These are phyloP conservation scores for Arctopsyche grandis DNA, from an alignment of 1,140 invertebrate genomes.

Conservation along the genomic window DNA sequence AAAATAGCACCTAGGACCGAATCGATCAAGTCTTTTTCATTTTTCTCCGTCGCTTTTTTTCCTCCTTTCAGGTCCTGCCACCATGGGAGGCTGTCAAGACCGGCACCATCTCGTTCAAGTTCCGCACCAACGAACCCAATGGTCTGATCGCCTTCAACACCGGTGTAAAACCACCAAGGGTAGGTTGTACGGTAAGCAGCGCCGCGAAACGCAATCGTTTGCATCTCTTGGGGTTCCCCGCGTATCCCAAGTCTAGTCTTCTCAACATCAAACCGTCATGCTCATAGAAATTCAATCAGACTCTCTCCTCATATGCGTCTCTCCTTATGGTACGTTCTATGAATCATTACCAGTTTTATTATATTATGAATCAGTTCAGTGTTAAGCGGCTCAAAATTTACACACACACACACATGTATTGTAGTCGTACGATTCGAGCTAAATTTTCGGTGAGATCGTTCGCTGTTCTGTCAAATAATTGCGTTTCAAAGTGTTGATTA, in stretches of 20 bases:
- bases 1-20: too few relatives aligned
- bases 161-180: conserved; percentile 78
- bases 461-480: conserved; percentile 31
- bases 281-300: too few relatives aligned
- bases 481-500: conserved; percentile 45
- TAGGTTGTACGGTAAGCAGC: conserved; percentile 71
- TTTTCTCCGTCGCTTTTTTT: background rate
- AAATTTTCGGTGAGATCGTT: background rate
- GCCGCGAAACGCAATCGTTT: conserved; percentile 56
- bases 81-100: conserved; percentile 88
- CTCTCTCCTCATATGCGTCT: too few relatives aligned
- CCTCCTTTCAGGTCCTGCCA: conserved; percentile 76
- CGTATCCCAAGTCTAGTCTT: conserved; percentile 51
- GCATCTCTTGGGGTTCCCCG: conserved; percentile 30
- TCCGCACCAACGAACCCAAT: conserved; percentile 93
- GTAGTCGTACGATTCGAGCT: background rate
- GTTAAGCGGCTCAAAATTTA: conserved; percentile 33
- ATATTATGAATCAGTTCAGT: conserved; percentile 2
- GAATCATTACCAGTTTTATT: too few relatives aligned
- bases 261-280: conserved; percentile 49
- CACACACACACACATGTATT: background rate
- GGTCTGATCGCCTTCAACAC: conserved; percentile 93
- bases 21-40: background rate
- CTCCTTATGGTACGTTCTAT: too few relatives aligned
- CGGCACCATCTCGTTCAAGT: conserved; percentile 91